These are phyloP conservation scores for Limnodromus scolopaceus DNA, from an alignment of 2,797 vertebrate species.

Conservation along the genomic window DNA sequence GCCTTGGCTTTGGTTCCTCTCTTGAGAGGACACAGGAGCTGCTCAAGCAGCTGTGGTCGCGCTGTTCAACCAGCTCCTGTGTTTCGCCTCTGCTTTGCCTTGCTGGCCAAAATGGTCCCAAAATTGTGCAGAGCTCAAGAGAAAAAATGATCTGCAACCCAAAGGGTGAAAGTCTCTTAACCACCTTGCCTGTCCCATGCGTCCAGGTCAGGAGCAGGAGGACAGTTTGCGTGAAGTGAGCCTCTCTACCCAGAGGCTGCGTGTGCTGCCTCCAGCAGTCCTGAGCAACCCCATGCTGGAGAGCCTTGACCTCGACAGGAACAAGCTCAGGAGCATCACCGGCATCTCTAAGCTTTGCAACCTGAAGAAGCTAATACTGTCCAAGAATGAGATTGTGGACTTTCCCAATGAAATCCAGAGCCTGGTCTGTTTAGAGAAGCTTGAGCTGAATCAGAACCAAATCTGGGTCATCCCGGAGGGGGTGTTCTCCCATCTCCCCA, in stretches of 20 bases:
- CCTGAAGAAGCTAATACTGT: conserved; percentile 76
- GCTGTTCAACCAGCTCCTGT: neutral
- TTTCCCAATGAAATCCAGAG: conserved; percentile 74
- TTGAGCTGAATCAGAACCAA: conserved; percentile 83
- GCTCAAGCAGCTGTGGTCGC: neutral
- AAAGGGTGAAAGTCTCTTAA: neutral
- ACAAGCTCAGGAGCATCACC: conserved; percentile 70
- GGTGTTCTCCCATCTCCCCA: conserved; percentile 71
- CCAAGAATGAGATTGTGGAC: conserved; percentile 76
- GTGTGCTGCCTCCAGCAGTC: conserved; percentile 55
- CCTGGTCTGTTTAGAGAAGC: conserved; percentile 71
- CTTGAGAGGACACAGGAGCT: neutral
- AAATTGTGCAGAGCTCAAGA: neutral
- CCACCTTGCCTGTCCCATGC: neutral
- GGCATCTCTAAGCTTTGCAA: conserved; percentile 68
- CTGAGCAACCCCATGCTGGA: conserved; percentile 5
- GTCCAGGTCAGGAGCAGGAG: conserved; percentile 28
- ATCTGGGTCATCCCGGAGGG: conserved; percentile 71
- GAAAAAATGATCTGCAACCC: neutral
- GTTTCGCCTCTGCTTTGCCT: neutral
- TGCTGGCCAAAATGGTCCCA: neutral
- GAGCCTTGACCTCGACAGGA: conserved; percentile 74
- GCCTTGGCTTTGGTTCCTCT: neutral
- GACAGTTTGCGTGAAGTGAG: neutral
- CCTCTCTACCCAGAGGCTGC: conserved; percentile 71